A percentile compares a stretch with the other conserved stretches of the same genome.
Evolutionary conservation across 2,888 invertebrate species (phyloP).

Genomic region (Sphecodes monilicornis): DNA sequence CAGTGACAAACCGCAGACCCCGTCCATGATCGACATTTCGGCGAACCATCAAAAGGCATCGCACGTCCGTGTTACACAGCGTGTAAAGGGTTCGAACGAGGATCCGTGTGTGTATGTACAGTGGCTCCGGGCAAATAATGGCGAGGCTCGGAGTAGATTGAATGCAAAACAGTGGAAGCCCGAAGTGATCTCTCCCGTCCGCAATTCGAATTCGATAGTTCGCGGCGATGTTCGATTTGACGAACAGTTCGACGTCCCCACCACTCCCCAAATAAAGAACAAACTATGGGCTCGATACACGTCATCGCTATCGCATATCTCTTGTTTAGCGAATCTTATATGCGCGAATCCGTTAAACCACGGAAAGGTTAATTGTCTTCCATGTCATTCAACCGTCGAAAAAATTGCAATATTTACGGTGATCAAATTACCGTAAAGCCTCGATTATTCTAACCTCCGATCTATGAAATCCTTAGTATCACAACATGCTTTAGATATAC

Average conservation of each 20-base stretch:
- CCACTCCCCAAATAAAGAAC: background rate
- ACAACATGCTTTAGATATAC: too few relatives aligned
- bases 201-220: conserved; percentile 38
- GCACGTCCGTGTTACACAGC: conserved; percentile 26
- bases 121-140: conserved; percentile 45
- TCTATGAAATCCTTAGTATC: too few relatives aligned
- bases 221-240: conserved; percentile 35
- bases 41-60: conserved; percentile 45
- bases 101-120: conserved; percentile 21
- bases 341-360: background rate
- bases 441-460: too few relatives aligned
- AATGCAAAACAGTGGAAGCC: conserved; percentile 50
- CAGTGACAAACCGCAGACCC: conserved; percentile 37
- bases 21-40: conserved; percentile 44
- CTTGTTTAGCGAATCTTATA: background rate
- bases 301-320: background rate
- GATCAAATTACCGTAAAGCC: background rate
- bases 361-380: background rate
- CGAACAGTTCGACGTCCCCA: background rate
- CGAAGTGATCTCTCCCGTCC: conserved; percentile 37
- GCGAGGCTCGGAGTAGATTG: conserved; percentile 50
- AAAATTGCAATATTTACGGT: background rate
- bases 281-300: background rate
- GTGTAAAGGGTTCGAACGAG: conserved; percentile 22
- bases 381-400: background rate